Percentiles rank a stretch among this genome's conserved stretches.
Conservation (phyloP, 1,140 invertebrate genomes). For the Calephelis virginiensis region DNA sequence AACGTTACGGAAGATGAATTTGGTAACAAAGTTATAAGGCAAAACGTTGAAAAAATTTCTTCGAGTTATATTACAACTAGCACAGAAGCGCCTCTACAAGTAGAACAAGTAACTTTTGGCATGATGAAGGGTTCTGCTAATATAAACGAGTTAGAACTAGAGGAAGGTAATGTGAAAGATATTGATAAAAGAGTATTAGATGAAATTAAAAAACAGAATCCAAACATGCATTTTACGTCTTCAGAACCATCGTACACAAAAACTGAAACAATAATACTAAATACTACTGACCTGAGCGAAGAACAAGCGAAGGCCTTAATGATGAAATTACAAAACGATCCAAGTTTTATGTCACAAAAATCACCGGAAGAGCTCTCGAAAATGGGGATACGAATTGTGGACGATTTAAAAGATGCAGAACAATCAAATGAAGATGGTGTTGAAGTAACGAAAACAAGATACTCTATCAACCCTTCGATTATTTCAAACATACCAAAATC, state of each 20-base stretch:
- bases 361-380: conserved; percentile 60
- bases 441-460: conserved; percentile 67
- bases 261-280: conserved; percentile 74
- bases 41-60: conserved; percentile 71
- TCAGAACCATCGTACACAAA: conserved; percentile 67
- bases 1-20: conserved; percentile 75
- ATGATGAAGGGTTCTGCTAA: conserved; percentile 60
- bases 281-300: conserved; percentile 66
- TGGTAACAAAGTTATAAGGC: conserved; percentile 75
- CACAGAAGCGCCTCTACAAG: conserved; percentile 67
- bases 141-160: conserved; percentile 60
- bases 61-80: conserved; percentile 63
- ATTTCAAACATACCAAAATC: conserved; percentile 47
- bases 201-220: conserved; percentile 70
- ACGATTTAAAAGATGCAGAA: conserved; percentile 65
- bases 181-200: conserved; percentile 68
- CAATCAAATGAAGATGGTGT: conserved; percentile 48
- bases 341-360: conserved; percentile 68
- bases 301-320: conserved; percentile 67
- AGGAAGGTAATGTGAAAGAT: conserved; percentile 65
- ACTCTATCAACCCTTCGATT: conserved; percentile 51
- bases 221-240: conserved; percentile 69
- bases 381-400: conserved; percentile 62
- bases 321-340: conserved; percentile 70
- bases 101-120: conserved; percentile 72